A percentile compares a stretch with the other conserved stretches of the same genome.
Evolutionary conservation across 2,113 vertebrate species (phyloP).

Genomic region (Nesogale talazaci): DNA sequence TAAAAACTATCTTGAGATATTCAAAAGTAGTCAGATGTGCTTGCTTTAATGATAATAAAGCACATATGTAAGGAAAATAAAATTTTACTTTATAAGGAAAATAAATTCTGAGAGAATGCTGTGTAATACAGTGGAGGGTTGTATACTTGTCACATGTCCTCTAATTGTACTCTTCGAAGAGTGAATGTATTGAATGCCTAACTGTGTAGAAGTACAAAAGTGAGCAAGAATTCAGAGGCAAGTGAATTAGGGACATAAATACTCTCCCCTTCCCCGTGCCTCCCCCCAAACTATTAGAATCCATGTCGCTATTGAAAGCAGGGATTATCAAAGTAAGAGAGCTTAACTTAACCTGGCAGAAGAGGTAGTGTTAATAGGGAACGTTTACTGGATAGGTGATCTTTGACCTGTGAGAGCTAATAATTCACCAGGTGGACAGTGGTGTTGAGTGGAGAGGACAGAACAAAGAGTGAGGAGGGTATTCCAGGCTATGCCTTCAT

Average conservation of each 20-base stretch:
- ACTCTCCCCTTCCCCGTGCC: no score
- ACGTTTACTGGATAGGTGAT: constrained; percentile 32
- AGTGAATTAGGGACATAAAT: background rate
- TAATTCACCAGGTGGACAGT: constrained; percentile 53
- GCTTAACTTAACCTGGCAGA: background rate
- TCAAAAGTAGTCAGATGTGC: background rate
- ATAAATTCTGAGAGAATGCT: background rate
- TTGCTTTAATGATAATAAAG: constrained; percentile 34
- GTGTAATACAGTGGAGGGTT: background rate
- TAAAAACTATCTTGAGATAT: constrained; percentile 9
- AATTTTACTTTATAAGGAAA: background rate
- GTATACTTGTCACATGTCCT: background rate
- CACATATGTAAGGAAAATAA: background rate
- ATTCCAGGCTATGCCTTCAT: background rate
- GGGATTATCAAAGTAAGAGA: constrained; percentile 1
- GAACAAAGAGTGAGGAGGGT: background rate
- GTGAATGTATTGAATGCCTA: background rate
- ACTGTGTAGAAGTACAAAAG: background rate
- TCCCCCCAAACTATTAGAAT: background rate
- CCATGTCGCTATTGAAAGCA: constrained; percentile 6
- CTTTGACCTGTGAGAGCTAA: constrained; percentile 52
- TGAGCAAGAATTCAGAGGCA: background rate
- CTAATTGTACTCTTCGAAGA: background rate
- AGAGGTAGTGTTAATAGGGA: background rate
- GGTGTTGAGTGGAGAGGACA: constrained; percentile 3